phyloP scores from a whole-genome alignment of 2,888 invertebrate species.

The Andricus curvator region DNA sequence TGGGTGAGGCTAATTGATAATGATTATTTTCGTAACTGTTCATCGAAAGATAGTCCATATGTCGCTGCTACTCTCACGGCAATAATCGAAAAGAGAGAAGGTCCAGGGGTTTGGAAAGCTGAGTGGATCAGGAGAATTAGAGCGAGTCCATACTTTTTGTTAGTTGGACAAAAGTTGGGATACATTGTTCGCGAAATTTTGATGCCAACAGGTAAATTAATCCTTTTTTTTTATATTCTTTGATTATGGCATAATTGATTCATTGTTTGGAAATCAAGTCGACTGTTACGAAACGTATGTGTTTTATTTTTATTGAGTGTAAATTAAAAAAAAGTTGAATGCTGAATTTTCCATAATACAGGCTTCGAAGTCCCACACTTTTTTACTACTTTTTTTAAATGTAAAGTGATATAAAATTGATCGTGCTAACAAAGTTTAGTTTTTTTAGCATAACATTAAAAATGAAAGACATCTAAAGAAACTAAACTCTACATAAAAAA shows the following conservation, averaged over 20 bases:
- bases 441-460: too few relatives aligned
- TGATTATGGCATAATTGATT: background rate
- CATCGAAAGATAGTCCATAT: background rate
- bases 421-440: too few relatives aligned
- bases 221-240: background rate
- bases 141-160: background rate
- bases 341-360: too few relatives aligned
- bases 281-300: too few relatives aligned
- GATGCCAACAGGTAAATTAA: conserved; percentile 2
- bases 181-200: background rate
- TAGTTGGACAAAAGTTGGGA: background rate
- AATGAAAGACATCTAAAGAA: too few relatives aligned
- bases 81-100: background rate
- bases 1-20: background rate
- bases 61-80: background rate
- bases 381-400: too few relatives aligned
- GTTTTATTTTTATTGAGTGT: too few relatives aligned
- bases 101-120: background rate
- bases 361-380: too few relatives aligned
- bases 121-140: background rate
- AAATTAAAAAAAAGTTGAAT: too few relatives aligned
- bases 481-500: too few relatives aligned
- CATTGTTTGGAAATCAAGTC: too few relatives aligned
- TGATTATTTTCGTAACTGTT: conserved; percentile 1
- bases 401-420: too few relatives aligned